phyloP scores from a whole-genome alignment of 2,797 vertebrate genomes.

The Falco cherrug region DNA sequence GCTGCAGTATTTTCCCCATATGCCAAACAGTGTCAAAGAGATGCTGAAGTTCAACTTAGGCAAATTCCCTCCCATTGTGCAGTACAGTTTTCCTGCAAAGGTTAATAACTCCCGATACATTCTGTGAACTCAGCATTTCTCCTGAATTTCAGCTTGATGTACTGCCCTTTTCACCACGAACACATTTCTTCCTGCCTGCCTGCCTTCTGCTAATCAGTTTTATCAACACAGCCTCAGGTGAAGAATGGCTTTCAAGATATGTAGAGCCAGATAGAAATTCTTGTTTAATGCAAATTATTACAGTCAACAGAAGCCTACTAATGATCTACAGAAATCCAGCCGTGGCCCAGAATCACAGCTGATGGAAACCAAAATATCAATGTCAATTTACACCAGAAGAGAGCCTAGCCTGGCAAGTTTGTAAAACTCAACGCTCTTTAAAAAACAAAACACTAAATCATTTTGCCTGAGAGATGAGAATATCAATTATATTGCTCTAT shows the following conservation, averaged over 20 bases:
- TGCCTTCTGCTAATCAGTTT: constrained; percentile 65
- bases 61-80: not conserved
- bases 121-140: constrained; percentile 47
- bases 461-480: not conserved
- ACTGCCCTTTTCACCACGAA: constrained; percentile 32
- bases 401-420: not conserved
- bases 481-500: not conserved
- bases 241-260: constrained; percentile 62
- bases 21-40: not conserved
- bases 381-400: not conserved
- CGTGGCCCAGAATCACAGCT: not conserved
- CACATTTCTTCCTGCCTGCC: constrained; percentile 46
- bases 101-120: constrained; percentile 14
- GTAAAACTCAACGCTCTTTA: constrained; percentile 24
- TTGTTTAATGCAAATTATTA: constrained; percentile 43
- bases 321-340: not conserved
- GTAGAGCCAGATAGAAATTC: not conserved
- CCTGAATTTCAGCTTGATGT: not conserved
- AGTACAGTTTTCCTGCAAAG: not conserved
- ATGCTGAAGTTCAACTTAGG: not conserved
- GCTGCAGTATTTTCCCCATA: not conserved
- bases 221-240: constrained; percentile 67
- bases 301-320: not conserved
- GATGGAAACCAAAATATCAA: not conserved
- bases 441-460: constrained; percentile 42